phyloP scores from a whole-genome alignment of 1,140 invertebrate species.

The Littorina saxatilis region DNA sequence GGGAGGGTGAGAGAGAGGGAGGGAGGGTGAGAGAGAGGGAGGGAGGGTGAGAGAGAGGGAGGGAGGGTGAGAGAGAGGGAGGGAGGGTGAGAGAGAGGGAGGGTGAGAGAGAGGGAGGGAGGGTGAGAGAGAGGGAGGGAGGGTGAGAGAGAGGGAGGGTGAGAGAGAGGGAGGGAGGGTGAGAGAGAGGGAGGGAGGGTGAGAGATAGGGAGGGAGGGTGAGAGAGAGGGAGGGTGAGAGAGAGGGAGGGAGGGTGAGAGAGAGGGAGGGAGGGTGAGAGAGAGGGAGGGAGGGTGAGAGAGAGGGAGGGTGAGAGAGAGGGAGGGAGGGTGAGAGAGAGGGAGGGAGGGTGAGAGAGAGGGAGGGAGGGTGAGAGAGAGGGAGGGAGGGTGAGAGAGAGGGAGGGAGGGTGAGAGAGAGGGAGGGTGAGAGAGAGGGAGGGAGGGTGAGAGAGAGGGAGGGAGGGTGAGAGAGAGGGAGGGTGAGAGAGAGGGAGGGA shows the following conservation, averaged over 20 bases:
- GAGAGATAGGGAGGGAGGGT: slow-evolving; percentile 9
- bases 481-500: not conserved
- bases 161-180: not conserved
- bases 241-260: too few relatives aligned
- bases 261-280: too few relatives aligned
- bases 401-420: not conserved
- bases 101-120: not conserved
- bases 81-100: not conserved
- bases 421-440: not conserved
- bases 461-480: not conserved
- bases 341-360: not conserved
- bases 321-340: too few relatives aligned
- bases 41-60: too few relatives aligned
- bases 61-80: too few relatives aligned
- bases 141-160: not conserved
- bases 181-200: not conserved
- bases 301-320: too few relatives aligned
- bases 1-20: too few relatives aligned
- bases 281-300: too few relatives aligned
- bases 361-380: not conserved
- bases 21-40: too few relatives aligned
- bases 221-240: slow-evolving; percentile 18
- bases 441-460: not conserved
- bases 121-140: not conserved
- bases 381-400: too few relatives aligned